Percentiles rank a stretch among this genome's conserved stretches.
Conservation (phyloP, 2,888 invertebrate species). For the Melangyna quadrimaculata region DNA sequence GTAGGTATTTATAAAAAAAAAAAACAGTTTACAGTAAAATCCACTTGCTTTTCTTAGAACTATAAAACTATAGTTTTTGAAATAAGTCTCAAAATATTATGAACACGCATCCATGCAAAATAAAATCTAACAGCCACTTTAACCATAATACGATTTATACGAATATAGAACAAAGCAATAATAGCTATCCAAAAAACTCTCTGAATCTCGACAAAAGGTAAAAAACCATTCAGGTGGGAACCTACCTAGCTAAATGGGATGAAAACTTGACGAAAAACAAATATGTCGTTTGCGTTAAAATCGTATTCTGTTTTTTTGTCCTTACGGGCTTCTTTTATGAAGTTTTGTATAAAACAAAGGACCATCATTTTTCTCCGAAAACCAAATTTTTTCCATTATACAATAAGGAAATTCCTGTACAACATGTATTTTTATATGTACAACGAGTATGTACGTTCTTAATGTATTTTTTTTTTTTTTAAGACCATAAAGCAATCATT, state of each 20-base stretch:
- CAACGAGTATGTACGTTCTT: neutral
- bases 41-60: too few relatives aligned
- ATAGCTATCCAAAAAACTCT: neutral
- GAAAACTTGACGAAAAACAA: neutral
- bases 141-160: too few relatives aligned
- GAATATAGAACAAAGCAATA: neutral
- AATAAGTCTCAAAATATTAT: too few relatives aligned
- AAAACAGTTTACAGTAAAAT: too few relatives aligned
- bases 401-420: neutral
- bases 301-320: neutral
- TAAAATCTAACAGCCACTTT: too few relatives aligned
- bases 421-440: neutral
- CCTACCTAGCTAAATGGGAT: neutral
- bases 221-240: neutral
- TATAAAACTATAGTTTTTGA: too few relatives aligned
- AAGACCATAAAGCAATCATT: conserved; percentile 26
- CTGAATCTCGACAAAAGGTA: neutral
- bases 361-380: neutral
- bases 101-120: too few relatives aligned
- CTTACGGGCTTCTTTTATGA: neutral
- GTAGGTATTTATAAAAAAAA: too few relatives aligned
- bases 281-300: neutral
- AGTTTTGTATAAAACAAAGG: neutral
- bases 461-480: conserved; percentile 32
- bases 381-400: conserved; percentile 14